Evolutionary conservation across 2,113 vertebrate species (phyloP), one percentile per base, ranked within the genome.

Genomic region (Aegypius monachus): DNA sequence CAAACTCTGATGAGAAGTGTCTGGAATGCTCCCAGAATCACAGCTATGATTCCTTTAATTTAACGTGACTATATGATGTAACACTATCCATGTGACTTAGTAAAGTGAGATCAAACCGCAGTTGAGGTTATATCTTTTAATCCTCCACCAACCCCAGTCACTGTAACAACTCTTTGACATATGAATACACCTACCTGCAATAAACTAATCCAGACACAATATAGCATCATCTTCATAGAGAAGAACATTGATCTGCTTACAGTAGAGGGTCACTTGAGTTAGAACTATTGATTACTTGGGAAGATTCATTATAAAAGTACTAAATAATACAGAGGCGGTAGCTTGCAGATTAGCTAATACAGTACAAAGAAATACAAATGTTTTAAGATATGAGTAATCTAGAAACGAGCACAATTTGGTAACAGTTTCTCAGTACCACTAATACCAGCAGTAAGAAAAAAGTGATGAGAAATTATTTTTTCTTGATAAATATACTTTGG

Each of bases 71-170:
- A 0, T 32, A 23, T 53, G 25, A 25, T 14, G 10, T 32, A 79
- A 27, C 11, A 63, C 43, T 23, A 22, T 16, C 19, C 10, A 6
- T 0, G 0, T 42, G 58, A 47, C n/a, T 91, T 15, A 43, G 32
- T n/a, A 25, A 34, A 63, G 32, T 29, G 34, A 81, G 56, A 21
- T 73, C 36, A 84, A 88, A 73, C 50, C 15, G 17, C 19, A 55
- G 23, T 0, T 48, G 36, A 67, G 7, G 17, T 66, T 72, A 6
- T 16, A 10, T 12, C 34, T 86, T 89, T 73, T 48, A 75, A 50
- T 40, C 9, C 8, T 42, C 23, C 55, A 55, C 13, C 4, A 2
- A 11, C 20, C 81, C 7, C 2, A 7, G 38, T 55, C 59, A 42
- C 27, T 42, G 10, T 19, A 53, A 62, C 40, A 61, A 47, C 23